Evolutionary conservation across 2,113 vertebrate species (phyloP), one percentile per base, ranked within the genome.

Genomic region (Caranx melampygus): DNA sequence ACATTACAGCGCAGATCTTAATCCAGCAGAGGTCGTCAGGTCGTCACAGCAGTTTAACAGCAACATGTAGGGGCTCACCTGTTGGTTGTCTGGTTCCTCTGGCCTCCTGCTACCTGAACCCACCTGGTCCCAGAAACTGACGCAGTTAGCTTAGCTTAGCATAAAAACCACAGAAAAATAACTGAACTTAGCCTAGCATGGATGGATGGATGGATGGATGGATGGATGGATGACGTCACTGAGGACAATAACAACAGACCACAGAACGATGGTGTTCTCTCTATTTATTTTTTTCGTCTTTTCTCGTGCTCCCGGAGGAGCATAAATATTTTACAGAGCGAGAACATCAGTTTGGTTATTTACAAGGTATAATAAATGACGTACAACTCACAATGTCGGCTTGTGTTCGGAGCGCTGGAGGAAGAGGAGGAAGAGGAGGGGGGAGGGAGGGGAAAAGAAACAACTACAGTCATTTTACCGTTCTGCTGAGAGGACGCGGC

Each of bases 251-350:
- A 20, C 16, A 9, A 61, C 20, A 13, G 13, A 21, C 2, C 54
- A 21, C n/a, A n/a, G 15, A 11, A 12, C 18, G 1, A 0, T 20
- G 42, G 6, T 51, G 47, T 68, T 35, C 88, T 85, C 88, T 31
- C 72, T 15, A 49, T 91, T 92, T 92, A 89, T 91, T 87, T 10
- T 72, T 55, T 76, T 75, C 62, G 65, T 66, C 75, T 66, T 84
- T 73, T 67, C 59, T 52, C 20, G 16, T 20, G 21, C 58, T 79
- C 82, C 54, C 20, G 54, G 16, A 87, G 64, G 70, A 88, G 74
- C 85, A 89, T 92, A 91, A 92, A 94, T 94, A 93, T 92, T 59
- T 84, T 92, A 93, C 90, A 94, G 78, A 68, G 51, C 33, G 60
- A 89, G 81, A 91, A 87, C 78, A 87, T 76, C 58, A 31, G 65